phyloP scores from a whole-genome alignment of 1,140 invertebrate species.

The Phenacoccus solenopsis region DNA sequence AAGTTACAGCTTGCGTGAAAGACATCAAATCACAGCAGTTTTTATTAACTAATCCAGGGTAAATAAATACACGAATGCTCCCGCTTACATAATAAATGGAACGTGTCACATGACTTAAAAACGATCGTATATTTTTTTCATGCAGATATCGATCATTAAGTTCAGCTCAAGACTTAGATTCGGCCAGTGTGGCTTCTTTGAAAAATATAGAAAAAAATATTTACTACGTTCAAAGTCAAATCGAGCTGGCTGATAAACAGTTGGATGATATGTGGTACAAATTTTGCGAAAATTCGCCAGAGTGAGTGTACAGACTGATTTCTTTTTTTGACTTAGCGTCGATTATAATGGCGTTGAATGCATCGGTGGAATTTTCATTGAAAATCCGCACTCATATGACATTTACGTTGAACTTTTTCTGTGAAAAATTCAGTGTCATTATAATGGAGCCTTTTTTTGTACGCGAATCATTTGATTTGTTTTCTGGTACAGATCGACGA shows the following conservation, averaged over 20 bases:
- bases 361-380: too few relatives aligned
- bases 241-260: conserved; percentile 41
- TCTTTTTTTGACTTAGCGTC: too few relatives aligned
- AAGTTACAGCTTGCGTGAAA: not conserved
- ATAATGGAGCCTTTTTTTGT: too few relatives aligned
- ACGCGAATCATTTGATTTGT: too few relatives aligned
- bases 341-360: too few relatives aligned
- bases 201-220: conserved; percentile 42
- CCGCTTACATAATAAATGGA: too few relatives aligned
- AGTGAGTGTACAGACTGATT: too few relatives aligned
- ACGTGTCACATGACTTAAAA: too few relatives aligned
- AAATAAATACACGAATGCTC: not conserved
- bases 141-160: conserved; percentile 36
- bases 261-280: conserved; percentile 48
- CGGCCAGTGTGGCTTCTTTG: conserved; percentile 40
- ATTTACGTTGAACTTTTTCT: too few relatives aligned
- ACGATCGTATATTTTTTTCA: too few relatives aligned
- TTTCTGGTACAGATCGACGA: conserved; percentile 33
- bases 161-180: conserved; percentile 42
- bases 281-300: conserved; percentile 37
- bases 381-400: too few relatives aligned
- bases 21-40: not conserved
- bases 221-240: conserved; percentile 46
- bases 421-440: too few relatives aligned
- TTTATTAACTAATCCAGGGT: not conserved